phyloP scores from a whole-genome alignment of 2,888 invertebrate species.

The Andrena camellia region DNA sequence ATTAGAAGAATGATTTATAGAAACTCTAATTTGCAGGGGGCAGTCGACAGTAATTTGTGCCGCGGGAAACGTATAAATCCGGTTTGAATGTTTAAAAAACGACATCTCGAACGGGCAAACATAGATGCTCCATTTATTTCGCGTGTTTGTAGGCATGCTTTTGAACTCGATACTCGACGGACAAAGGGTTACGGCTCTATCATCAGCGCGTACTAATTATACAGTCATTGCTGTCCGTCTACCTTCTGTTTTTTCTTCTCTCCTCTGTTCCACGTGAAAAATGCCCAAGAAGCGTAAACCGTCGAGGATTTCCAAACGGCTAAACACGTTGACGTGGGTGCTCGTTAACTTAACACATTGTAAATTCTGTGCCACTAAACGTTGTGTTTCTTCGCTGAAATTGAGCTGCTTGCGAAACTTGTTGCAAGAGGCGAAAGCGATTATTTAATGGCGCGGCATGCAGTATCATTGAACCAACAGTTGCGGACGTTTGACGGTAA shows the following conservation, averaged over 20 bases:
- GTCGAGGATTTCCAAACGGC: background rate
- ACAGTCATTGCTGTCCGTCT: conserved; percentile 56
- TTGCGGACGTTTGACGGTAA: background rate
- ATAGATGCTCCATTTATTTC: conserved; percentile 59
- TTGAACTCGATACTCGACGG: conserved; percentile 33
- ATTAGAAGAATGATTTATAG: conserved; percentile 63
- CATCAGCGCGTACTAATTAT: conserved; percentile 44
- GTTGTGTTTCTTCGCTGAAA: background rate
- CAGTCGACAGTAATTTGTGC: conserved; percentile 46
- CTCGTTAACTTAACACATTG: conserved; percentile 53
- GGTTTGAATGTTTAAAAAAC: conserved; percentile 51
- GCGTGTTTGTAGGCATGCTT: conserved; percentile 28
- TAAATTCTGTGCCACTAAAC: background rate
- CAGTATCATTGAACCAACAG: background rate
- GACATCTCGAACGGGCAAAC: conserved; percentile 31
- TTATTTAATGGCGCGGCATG: background rate
- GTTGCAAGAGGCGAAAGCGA: background rate
- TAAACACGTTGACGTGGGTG: conserved; percentile 12
- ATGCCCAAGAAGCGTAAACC: background rate
- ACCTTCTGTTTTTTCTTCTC: conserved; percentile 6
- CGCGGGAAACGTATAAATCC: conserved; percentile 48
- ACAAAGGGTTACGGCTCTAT: conserved; percentile 43
- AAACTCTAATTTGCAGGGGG: conserved; percentile 56
- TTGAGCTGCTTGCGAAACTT: background rate
- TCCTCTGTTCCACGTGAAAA: background rate